Conservation (phyloP, 2,888 invertebrate species). For the Heterodera filipjevi region DNA sequence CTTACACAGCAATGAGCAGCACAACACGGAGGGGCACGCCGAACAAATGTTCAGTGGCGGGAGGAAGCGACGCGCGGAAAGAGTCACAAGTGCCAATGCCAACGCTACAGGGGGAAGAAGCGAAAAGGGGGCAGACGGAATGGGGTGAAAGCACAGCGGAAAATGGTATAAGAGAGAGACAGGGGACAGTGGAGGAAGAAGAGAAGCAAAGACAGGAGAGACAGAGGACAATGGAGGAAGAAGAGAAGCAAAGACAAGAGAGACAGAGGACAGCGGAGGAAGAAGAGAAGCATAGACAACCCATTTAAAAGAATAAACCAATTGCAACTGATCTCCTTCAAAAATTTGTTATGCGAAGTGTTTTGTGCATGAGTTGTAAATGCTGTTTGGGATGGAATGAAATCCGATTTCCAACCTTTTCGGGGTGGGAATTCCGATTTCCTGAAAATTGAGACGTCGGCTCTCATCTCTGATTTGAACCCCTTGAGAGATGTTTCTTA, state of each 20-base stretch:
- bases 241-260: neutral
- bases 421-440: too few relatives aligned
- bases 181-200: neutral
- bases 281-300: neutral
- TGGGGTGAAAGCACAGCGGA: neutral
- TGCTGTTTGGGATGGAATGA: too few relatives aligned
- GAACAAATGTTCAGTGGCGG: neutral
- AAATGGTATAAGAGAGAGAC: neutral
- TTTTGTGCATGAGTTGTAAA: too few relatives aligned
- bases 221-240: neutral
- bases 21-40: neutral
- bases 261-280: neutral
- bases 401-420: too few relatives aligned
- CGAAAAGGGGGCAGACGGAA: neutral
- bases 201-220: neutral
- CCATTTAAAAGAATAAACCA: too few relatives aligned
- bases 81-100: neutral
- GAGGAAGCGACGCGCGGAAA: neutral
- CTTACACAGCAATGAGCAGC: constrained; percentile 1
- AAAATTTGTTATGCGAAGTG: too few relatives aligned
- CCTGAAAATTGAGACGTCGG: too few relatives aligned
- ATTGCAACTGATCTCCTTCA: too few relatives aligned
- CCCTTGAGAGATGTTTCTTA: too few relatives aligned
- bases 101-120: neutral
- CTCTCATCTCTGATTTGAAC: too few relatives aligned